Evolutionary conservation across 2,113 vertebrate species (phyloP), one percentile per base, ranked within the genome.

Genomic region (Triplophysa siluroides): DNA sequence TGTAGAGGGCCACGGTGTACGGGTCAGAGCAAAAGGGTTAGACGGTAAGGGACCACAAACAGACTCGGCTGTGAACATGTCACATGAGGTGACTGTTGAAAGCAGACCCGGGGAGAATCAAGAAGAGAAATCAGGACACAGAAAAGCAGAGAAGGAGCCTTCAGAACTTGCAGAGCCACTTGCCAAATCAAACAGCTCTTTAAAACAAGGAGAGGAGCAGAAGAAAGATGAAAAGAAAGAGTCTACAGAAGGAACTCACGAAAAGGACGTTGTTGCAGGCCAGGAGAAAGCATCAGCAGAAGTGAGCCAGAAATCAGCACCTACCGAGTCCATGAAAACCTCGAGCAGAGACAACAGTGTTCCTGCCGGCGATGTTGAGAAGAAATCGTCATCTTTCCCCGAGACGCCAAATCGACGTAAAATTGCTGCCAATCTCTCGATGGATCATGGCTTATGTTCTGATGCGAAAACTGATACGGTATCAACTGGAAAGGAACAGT

Each of bases 41-140:
- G 88, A 82, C 11, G 85, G 83, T 21, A 81, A 88, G 70, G 87
- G 84, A 7, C 81, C 89, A 43, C 84, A 90, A 84, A 69, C 47
- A 33, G 73, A 84, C 45, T 87, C 91, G 2, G 88, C 89, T 26
- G 90, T 88, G 72, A 90, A 86, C n/a, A 84, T 90, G 75, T 91
- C 92, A 61, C 90, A 92, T 85, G 91, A 93, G 72, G 88, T 92
- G 61, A 92, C 86, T 1, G 88, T 93, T 78, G 93, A 93, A 85
- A 92, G 79, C 33, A 83, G 82, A 14, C 85, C 80, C 0, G 16
- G 58, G 8, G 65, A 83, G 45, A 82, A 87, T 16, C 83, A 72
- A 21, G 83, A 87, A 19, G 81, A 65, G 4, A 76, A 81, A 65
- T 19, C 77, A 79, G 89, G 19, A 54, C 61, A 64, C 10, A 52